phyloP scores from a whole-genome alignment of 1,140 invertebrate species.

The Dendroctonus ponderosae region DNA sequence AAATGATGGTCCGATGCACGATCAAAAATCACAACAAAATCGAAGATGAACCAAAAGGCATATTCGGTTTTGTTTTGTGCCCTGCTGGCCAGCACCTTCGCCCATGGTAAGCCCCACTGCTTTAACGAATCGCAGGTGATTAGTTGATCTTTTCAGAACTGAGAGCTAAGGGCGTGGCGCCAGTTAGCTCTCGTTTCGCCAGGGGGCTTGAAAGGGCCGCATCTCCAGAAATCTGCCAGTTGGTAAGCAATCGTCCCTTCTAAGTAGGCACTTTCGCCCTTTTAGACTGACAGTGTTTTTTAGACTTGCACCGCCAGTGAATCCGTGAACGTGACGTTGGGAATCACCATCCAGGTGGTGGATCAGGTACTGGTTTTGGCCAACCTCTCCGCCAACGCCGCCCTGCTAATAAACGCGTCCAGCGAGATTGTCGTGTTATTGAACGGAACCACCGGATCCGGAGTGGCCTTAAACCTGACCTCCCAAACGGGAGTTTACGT shows the following conservation, averaged over 20 bases:
- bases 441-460: slow-evolving; percentile 12
- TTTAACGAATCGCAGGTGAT: background rate
- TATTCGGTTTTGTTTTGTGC: slow-evolving; percentile 29
- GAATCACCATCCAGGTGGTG: slow-evolving; percentile 4
- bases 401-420: background rate
- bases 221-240: slow-evolving; percentile 8
- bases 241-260: slow-evolving; percentile 3
- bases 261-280: background rate
- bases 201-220: slow-evolving; percentile 9
- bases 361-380: slow-evolving; percentile 1
- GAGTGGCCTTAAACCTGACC: slow-evolving; percentile 8
- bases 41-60: slow-evolving; percentile 26
- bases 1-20: no score
- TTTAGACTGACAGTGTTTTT: background rate
- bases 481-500: slow-evolving; percentile 18
- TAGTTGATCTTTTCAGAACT: slow-evolving; percentile 10
- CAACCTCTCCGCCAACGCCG: slow-evolving; percentile 1
- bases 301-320: background rate
- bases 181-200: slow-evolving; percentile 15
- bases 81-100: slow-evolving; percentile 25
- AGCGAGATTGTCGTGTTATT: slow-evolving; percentile 8
- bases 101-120: slow-evolving; percentile 10
- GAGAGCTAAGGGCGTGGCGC: slow-evolving; percentile 17
- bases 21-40: slow-evolving; percentile 9
- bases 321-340: background rate